Conservation (phyloP, 2,113 vertebrate species). For the Phaethon lepturus region DNA sequence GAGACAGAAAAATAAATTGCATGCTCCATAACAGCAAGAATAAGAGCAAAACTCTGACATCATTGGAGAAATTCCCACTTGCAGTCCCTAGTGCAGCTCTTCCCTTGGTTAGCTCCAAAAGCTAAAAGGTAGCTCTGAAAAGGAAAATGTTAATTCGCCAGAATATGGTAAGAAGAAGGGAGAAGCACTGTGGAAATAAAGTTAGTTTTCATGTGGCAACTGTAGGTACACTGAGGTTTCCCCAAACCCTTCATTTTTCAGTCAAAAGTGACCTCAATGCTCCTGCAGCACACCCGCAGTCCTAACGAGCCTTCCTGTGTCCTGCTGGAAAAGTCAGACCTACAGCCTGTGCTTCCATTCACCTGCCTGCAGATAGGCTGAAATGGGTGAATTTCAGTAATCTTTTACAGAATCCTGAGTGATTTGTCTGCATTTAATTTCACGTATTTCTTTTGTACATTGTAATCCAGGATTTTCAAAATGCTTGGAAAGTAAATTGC, state of each 20-base stretch:
- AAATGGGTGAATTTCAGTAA: fast-evolving
- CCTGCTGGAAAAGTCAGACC: neutral
- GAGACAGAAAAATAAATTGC: neutral
- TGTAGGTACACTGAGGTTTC: neutral
- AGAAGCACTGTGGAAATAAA: neutral
- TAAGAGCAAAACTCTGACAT: neutral
- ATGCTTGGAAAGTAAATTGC: neutral
- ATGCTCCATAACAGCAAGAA: neutral
- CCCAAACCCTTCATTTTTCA: neutral
- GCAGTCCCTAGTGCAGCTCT: neutral
- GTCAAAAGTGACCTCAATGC: neutral
- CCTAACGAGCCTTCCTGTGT: neutral
- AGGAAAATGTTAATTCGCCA: neutral
- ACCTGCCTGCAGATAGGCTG: neutral
- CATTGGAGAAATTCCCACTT: neutral
- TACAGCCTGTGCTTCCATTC: neutral
- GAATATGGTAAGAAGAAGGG: neutral
- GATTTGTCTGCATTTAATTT: neutral
- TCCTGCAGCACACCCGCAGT: neutral
- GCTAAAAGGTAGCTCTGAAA: neutral
- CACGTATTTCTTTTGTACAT: fast-evolving
- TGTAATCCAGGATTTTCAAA: neutral
- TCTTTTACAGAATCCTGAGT: neutral
- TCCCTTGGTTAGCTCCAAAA: neutral
- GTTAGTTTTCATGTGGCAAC: neutral